Evolutionary conservation across 2,797 vertebrate genomes (phyloP), one percentile per base, ranked within the genome.

Genomic region (Luscinia luscinia): DNA sequence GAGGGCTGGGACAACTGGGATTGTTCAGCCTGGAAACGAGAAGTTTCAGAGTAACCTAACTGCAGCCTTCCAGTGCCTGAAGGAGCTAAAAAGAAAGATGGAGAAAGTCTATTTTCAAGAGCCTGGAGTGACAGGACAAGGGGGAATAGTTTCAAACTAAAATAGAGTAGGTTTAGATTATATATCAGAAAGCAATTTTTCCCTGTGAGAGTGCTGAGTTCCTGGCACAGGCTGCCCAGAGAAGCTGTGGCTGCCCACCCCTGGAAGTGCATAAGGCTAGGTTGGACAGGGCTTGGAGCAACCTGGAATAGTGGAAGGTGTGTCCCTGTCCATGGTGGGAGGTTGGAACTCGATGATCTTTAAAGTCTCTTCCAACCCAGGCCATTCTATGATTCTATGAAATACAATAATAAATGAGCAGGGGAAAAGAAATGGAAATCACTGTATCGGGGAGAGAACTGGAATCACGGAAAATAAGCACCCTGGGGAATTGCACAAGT

Each of bases 251-350:
- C 51, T 30, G 51, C 64, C 18, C 40, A 70, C 1, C 14, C 12
- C 45, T 32, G n/a, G 20, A 1, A 30, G 64, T 30, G 49, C 1
- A 2, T n/a, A 24, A 63, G 12, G 36, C 49, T 64, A 76, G 16
- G 27, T 0, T 70, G 64, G 64, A 77, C 0, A 0, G 57, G 8
- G 38, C 38, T 51, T 3, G 6, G 58, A 64, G 45, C 14, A 70
- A 0, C 28, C 24, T 34, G 38, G 28, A 38, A 21, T 0, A 9
- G 24, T 16, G 38, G 15, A 28, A 64, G 3, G 14, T 30, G 14
- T 30, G 58, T 34, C 38, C n/a, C 72, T 64, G 45, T 17, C 13
- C 38, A 27, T 2, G 38, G 51, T 28, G 34, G 23, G 32, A 26
- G 8, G 16, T 0, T 62, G 36, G n/a, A 70, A 89, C 3, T 4